phyloP scores from a whole-genome alignment of 2,113 vertebrate species.

The Phylloscopus trochiloides region DNA sequence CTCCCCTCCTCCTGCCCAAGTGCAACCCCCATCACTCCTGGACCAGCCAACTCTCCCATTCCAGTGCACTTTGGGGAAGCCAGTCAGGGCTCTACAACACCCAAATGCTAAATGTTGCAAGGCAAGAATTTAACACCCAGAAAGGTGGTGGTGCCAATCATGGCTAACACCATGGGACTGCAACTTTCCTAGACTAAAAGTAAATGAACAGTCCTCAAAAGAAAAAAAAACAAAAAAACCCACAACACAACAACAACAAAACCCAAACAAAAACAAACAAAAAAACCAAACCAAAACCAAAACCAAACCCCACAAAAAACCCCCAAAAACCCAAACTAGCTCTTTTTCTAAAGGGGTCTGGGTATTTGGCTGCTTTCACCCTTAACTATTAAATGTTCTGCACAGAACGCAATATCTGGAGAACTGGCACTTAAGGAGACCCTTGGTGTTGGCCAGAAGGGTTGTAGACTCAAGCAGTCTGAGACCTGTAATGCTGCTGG shows the following conservation, averaged over 20 bases:
- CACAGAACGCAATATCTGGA: neutral
- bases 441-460: neutral
- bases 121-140: neutral
- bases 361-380: neutral
- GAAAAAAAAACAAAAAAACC: too few relatives aligned
- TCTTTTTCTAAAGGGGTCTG: neutral
- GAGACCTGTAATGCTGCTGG: neutral
- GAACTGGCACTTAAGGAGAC: neutral
- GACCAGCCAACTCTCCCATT: neutral
- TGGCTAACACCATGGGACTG: neutral
- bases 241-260: too few relatives aligned
- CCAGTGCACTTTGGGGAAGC: neutral
- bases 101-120: neutral
- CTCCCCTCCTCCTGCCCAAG: neutral
- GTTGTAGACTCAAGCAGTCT: neutral
- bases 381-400: neutral
- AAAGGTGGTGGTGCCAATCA: neutral
- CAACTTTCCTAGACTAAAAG: neutral
- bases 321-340: neutral
- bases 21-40: neutral
- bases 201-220: neutral
- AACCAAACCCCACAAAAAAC: too few relatives aligned
- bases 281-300: too few relatives aligned
- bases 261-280: too few relatives aligned
- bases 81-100: neutral